A percentile compares a stretch with the other conserved stretches of the same genome.
phyloP scores from a whole-genome alignment of 2,797 vertebrate species.

The Mus caroli region DNA sequence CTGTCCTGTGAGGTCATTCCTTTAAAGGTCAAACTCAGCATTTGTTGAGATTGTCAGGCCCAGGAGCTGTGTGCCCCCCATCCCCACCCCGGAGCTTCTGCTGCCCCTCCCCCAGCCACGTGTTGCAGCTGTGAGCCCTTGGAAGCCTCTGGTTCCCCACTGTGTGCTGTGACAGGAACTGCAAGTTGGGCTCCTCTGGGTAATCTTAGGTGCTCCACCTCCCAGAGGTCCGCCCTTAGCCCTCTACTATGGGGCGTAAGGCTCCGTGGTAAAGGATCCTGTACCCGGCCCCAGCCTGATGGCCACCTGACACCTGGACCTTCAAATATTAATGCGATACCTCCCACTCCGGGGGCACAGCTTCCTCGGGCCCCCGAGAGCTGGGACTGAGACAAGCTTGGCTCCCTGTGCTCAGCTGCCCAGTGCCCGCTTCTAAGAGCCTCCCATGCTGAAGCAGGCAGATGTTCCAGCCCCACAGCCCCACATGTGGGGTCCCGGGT shows the following conservation, averaged over 20 bases:
- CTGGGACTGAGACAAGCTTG: neutral
- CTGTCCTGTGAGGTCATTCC: accelerated
- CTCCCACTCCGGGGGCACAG: neutral
- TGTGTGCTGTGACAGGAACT: neutral
- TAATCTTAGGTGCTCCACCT: neutral
- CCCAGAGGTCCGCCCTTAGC: neutral
- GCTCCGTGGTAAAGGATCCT: conserved; percentile 74
- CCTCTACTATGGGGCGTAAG: neutral
- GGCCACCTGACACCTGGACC: conserved; percentile 81
- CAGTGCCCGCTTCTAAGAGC: neutral
- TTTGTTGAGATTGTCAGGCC: neutral
- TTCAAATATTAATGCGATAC: conserved; percentile 84
- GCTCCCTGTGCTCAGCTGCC: neutral
- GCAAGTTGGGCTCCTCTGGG: too few species aligned
- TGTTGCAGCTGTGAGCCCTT: too few species aligned
- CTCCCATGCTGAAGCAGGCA: accelerated
- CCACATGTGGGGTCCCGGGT: accelerated
- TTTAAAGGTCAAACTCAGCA: neutral
- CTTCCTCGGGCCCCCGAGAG: accelerated
- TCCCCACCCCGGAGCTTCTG: neutral
- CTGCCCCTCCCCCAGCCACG: neutral
- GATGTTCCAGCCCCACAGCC: neutral
- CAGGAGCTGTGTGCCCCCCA: neutral
- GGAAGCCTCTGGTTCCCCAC: neutral
- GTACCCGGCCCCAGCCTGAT: neutral